Evolutionary conservation across 2,888 invertebrate species (phyloP).

Genomic region (Anticlea derivata): DNA sequence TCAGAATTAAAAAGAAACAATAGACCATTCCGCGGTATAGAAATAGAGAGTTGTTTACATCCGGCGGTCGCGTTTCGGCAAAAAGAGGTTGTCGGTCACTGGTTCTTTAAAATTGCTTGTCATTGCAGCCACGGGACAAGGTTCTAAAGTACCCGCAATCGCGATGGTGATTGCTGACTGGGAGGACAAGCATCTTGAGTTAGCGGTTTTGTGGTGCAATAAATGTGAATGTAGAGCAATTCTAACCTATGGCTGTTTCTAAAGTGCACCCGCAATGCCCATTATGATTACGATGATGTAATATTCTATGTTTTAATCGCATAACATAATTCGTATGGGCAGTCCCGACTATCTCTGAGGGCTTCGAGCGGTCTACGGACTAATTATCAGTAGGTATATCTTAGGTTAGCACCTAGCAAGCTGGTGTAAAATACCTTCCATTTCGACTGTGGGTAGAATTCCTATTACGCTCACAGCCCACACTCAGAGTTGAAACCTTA

Average conservation of each 20-base stretch:
- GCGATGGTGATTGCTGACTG: not conserved
- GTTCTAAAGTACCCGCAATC: not conserved
- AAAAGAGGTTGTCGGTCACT: conserved; percentile 49
- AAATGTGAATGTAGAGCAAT: not conserved
- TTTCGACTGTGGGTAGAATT: conserved; percentile 5
- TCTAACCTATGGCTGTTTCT: too few relatives aligned
- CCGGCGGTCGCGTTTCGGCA: conserved; percentile 47
- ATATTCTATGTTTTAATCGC: too few relatives aligned
- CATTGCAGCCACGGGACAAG: not conserved
- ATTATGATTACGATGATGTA: too few relatives aligned
- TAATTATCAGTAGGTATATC: too few relatives aligned
- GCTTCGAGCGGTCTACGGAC: too few relatives aligned
- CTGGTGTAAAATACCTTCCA: not conserved
- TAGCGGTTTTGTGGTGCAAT: not conserved
- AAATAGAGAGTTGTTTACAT: conserved; percentile 73
- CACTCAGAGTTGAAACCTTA: not conserved
- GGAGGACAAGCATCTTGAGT: too few relatives aligned
- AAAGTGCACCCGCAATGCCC: too few relatives aligned
- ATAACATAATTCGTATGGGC: too few relatives aligned
- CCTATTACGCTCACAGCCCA: not conserved
- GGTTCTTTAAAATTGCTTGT: conserved; percentile 9
- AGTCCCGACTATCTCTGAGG: too few relatives aligned
- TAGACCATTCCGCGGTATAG: conserved; percentile 40
- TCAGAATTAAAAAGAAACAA: conserved; percentile 34
- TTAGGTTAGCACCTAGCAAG: too few relatives aligned